Evolutionary conservation across 37 sponge, comb jelly and placozoan species (phyloP).

Genomic region (Beroe forskalii): DNA sequence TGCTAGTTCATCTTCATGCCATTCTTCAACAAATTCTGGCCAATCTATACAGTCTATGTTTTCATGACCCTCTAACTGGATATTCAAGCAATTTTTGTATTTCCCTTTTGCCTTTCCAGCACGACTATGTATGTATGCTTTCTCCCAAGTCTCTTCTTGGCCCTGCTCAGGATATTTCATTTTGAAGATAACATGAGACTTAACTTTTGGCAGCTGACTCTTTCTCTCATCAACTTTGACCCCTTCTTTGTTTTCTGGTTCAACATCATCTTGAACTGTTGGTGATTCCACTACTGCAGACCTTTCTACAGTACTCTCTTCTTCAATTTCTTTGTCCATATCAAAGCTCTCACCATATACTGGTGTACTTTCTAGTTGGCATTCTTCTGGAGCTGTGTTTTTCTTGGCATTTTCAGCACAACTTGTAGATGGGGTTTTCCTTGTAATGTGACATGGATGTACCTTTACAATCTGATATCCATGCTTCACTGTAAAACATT

Average conservation of each 20-base stretch:
- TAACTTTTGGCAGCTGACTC: neutral
- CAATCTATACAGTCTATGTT: neutral
- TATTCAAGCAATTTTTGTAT: neutral
- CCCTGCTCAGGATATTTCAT: neutral
- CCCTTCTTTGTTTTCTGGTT: too few species aligned
- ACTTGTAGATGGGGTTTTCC: neutral
- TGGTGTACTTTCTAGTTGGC: too few species aligned
- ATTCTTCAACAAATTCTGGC: neutral
- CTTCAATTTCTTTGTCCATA: too few species aligned
- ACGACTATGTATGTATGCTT: neutral
- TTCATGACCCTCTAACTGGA: neutral
- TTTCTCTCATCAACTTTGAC: neutral
- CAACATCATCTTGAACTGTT: too few species aligned
- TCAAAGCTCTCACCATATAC: too few species aligned
- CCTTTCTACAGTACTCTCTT: too few species aligned
- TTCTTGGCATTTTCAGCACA: too few species aligned
- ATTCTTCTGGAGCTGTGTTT: too few species aligned
- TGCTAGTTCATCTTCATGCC: neutral
- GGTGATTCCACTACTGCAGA: too few species aligned
- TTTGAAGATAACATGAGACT: neutral
- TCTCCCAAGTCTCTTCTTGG: neutral
- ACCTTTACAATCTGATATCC: neutral
- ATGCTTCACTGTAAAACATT: too few species aligned
- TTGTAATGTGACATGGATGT: neutral
- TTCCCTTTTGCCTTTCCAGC: neutral